Percentiles rank a stretch among this genome's conserved stretches.
Conservation (phyloP, 2,888 invertebrate genomes). For the Acrobeloides nanus region DNA sequence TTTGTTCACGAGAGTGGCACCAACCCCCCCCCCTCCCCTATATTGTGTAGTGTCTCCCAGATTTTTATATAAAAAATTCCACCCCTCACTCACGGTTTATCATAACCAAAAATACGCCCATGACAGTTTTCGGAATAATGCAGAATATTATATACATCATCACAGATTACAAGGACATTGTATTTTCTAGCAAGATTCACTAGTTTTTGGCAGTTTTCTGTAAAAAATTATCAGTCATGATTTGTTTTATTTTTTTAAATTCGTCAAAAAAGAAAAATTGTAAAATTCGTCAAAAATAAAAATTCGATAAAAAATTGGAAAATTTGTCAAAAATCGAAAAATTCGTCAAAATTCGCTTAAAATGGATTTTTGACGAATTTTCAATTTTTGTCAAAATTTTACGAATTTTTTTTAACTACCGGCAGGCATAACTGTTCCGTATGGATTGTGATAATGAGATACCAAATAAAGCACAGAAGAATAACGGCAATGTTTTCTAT, state of each 20-base stretch:
- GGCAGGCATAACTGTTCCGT: slow-evolving; percentile 54
- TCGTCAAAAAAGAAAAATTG: no score
- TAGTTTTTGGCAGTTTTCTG: slow-evolving; percentile 12
- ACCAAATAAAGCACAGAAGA: slow-evolving; percentile 62
- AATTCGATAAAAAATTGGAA: no score
- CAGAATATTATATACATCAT: slow-evolving; percentile 65
- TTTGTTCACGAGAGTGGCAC: no score
- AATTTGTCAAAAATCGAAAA: no score
- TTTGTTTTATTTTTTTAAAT: slow-evolving; percentile 5
- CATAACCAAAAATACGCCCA: slow-evolving; percentile 59
- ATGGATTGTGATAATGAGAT: slow-evolving; percentile 63
- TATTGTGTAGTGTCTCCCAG: no score
- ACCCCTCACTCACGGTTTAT: slow-evolving; percentile 2
- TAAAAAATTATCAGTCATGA: neutral
- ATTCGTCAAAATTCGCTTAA: no score
- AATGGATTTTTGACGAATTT: no score
- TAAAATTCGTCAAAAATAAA: no score
- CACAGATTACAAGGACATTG: slow-evolving; percentile 59
- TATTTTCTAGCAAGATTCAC: slow-evolving; percentile 33
- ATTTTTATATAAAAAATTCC: no score
- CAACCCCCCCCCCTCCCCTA: no score
- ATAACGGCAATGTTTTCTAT: slow-evolving; percentile 44
- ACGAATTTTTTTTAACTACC: slow-evolving; percentile 8
- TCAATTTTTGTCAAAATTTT: no score
- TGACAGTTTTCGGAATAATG: slow-evolving; percentile 55